These are phyloP conservation scores for Oryzias dopingdopingensis DNA, from an alignment of 2,797 vertebrate species.

Conservation along the genomic window DNA sequence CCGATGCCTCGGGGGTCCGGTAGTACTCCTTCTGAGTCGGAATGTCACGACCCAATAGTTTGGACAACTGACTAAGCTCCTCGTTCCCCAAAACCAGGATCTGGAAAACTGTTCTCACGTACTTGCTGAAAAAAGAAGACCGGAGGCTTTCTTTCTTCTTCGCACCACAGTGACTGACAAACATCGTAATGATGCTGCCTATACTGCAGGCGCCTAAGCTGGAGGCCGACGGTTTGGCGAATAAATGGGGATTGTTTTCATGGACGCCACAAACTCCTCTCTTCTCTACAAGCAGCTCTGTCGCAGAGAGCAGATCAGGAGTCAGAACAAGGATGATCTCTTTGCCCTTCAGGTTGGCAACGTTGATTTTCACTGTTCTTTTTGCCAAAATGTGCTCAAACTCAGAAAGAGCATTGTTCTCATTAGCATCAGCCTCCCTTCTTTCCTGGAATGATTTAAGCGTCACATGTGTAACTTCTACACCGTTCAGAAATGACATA, in stretches of 20 bases:
- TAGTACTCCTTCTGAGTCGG: slow-evolving; percentile 43
- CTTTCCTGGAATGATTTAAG: slow-evolving; percentile 47
- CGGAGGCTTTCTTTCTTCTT: slow-evolving; percentile 10
- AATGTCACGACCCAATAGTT: slow-evolving; percentile 34
- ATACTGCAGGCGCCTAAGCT: neutral
- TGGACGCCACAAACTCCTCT: slow-evolving; percentile 31
- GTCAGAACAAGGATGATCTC: slow-evolving; percentile 25
- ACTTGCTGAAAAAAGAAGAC: slow-evolving; percentile 24
- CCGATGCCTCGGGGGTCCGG: slow-evolving; percentile 42
- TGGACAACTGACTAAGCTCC: slow-evolving; percentile 24
- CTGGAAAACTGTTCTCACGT: slow-evolving; percentile 38
- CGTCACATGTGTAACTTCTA: slow-evolving; percentile 16
- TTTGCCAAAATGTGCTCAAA: slow-evolving; percentile 39
- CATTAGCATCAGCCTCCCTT: neutral
- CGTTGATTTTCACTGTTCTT: slow-evolving; percentile 14
- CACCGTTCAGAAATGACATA: slow-evolving; percentile 36
- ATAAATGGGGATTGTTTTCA: slow-evolving; percentile 43
- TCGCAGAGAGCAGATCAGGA: slow-evolving; percentile 28
- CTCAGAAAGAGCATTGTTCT: neutral
- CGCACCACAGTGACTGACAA: slow-evolving; percentile 10
- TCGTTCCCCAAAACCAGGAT: slow-evolving; percentile 47
- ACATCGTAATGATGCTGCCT: neutral
- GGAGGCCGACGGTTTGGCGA: slow-evolving; percentile 16
- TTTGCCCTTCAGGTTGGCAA: slow-evolving; percentile 7
- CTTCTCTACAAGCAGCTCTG: slow-evolving; percentile 35